Conservation (phyloP, 2,113 vertebrate species). For the mouse (Mus musculus) region GRCm39 chr19:27356501-27357000, state of each 20-base stretch:
- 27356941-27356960: background rate
- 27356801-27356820: background rate
- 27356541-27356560: background rate
- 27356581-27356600: background rate
- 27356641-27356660: background rate
- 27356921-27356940: background rate
- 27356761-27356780: background rate
- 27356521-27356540: background rate
- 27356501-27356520: background rate
- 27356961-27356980: background rate
- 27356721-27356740: background rate
- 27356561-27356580: background rate
- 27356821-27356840: background rate
- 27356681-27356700: background rate
- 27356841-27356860: background rate
- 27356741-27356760: background rate
- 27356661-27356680: background rate
- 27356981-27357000: background rate
- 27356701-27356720: background rate
- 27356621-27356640: background rate
- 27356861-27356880: background rate
- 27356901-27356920: background rate
- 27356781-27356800: background rate
- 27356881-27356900: background rate
- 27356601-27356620: slow-evolving; percentile 7